A percentile compares a stretch with the other conserved stretches of the same genome.
These are phyloP conservation scores for Dinoponera quadriceps DNA, from an alignment of 1,140 invertebrate genomes.

Conservation along the genomic window DNA sequence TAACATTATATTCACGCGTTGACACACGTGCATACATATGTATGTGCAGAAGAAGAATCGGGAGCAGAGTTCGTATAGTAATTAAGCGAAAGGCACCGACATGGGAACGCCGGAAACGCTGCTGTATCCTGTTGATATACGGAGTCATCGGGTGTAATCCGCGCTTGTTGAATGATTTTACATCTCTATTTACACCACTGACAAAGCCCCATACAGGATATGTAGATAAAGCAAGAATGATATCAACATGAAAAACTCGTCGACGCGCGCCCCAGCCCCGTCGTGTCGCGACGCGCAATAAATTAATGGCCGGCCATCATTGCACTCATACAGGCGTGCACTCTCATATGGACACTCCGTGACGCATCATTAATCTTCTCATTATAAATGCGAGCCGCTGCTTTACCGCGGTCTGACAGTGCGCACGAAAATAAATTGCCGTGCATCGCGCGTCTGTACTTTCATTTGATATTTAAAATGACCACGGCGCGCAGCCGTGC, in stretches of 20 bases:
- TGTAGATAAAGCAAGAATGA: slow-evolving; percentile 67
- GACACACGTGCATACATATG: too few species aligned
- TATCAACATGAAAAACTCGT: slow-evolving; percentile 71
- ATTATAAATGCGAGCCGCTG: slow-evolving; percentile 80
- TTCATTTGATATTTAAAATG: slow-evolving; percentile 82
- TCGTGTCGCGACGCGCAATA: slow-evolving; percentile 69
- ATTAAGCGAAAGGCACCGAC: slow-evolving; percentile 37
- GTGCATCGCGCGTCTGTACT: slow-evolving; percentile 80
- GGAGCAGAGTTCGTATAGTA: slow-evolving; percentile 14
- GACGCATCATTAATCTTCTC: slow-evolving; percentile 78
- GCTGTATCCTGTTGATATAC: slow-evolving; percentile 52
- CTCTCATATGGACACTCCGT: slow-evolving; percentile 65
- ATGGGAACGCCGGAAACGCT: slow-evolving; percentile 33
- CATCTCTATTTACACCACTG: slow-evolving; percentile 61
- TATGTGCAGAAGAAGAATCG: not conserved
- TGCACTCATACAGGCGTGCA: slow-evolving; percentile 66
- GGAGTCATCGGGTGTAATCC: slow-evolving; percentile 56
- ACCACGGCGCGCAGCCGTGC: slow-evolving; percentile 58
- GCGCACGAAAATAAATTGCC: slow-evolving; percentile 78
- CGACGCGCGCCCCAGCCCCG: slow-evolving; percentile 63
- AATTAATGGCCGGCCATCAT: slow-evolving; percentile 75
- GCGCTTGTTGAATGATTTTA: slow-evolving; percentile 53
- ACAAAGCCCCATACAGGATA: slow-evolving; percentile 60
- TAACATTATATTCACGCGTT: slow-evolving; percentile 19
- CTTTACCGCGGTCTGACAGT: slow-evolving; percentile 72